Conservation (phyloP, 2,113 vertebrate genomes). For the Apodemus speciosus region DNA sequence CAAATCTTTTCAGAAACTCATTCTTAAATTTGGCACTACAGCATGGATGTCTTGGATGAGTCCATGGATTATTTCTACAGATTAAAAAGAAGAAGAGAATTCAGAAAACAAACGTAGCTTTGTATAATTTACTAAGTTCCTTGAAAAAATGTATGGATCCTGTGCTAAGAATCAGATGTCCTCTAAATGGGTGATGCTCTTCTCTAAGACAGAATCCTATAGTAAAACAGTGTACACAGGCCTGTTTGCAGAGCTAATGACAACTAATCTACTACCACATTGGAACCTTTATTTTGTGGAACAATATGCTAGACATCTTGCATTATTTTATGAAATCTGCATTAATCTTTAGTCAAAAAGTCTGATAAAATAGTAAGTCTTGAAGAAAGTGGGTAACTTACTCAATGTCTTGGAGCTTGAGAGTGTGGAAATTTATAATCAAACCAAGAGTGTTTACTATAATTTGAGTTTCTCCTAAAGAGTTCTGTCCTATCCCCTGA, state of each 20-base stretch:
- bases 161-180: neutral
- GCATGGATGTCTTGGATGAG: neutral
- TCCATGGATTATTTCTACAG: neutral
- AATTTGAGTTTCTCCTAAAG: neutral
- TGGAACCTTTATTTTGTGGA: neutral
- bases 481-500: neutral
- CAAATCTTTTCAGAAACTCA: no score
- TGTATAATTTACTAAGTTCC: neutral
- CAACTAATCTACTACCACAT: neutral
- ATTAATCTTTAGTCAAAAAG: neutral
- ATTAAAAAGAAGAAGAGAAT: neutral
- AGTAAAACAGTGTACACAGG: neutral
- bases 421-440: neutral
- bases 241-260: neutral
- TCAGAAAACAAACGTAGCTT: neutral
- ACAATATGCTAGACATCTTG: neutral
- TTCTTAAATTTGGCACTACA: neutral
- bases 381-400: neutral
- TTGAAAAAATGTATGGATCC: neutral
- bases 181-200: neutral
- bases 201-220: neutral
- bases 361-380: neutral
- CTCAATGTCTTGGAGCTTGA: neutral
- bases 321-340: neutral
- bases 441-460: neutral